Conservation (phyloP, 2,797 vertebrate genomes). For the Delichon dasypus region DNA sequence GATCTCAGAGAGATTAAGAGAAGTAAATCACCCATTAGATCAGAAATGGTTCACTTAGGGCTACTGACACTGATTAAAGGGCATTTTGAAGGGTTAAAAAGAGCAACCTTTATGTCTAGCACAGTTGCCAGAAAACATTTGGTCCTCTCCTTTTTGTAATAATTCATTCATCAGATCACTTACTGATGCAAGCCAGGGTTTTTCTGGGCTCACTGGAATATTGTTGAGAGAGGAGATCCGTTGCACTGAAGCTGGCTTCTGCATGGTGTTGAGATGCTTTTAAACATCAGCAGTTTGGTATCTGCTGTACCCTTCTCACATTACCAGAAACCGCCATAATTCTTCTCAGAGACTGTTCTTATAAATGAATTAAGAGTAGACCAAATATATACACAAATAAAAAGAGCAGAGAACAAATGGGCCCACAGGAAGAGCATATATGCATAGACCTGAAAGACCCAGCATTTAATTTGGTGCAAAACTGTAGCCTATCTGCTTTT, state of each 20-base stretch:
- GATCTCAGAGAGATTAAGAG: neutral
- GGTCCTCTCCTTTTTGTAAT: neutral
- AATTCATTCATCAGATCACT: neutral
- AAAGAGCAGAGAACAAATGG: neutral
- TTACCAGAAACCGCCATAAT: neutral
- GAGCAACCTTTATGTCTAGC: neutral
- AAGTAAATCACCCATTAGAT: neutral
- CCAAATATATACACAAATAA: neutral
- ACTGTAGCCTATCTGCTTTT: neutral
- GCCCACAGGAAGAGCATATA: neutral
- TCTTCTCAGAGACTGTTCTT: neutral
- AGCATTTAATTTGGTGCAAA: neutral
- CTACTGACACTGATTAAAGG: neutral
- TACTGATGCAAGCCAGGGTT: neutral
- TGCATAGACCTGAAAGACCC: neutral
- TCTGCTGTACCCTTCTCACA: neutral
- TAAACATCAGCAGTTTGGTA: neutral
- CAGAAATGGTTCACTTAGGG: neutral
- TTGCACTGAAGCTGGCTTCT: neutral
- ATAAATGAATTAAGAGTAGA: neutral
- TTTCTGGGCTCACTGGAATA: neutral
- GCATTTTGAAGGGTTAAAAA: constrained; percentile 12
- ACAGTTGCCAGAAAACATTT: neutral
- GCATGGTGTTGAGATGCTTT: neutral
- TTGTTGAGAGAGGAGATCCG: neutral